Percentiles rank a stretch among this genome's conserved stretches.
Evolutionary conservation across 2,888 invertebrate genomes (phyloP).

Genomic region (Celastrina argiolus): DNA sequence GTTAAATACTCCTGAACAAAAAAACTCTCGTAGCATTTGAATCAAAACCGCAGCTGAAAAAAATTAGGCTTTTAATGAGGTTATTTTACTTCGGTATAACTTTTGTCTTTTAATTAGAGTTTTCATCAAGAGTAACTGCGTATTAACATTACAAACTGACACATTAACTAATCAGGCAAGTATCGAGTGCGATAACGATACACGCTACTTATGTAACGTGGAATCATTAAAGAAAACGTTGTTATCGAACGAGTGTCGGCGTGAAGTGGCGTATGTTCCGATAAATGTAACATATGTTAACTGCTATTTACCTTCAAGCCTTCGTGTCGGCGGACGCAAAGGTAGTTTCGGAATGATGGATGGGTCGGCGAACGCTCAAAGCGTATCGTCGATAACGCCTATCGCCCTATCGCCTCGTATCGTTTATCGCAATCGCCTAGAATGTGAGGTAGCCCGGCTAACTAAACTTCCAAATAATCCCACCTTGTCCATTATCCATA

Average conservation of each 20-base stretch:
- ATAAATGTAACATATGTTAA: slow-evolving; percentile 71
- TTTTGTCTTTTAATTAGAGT: too few species aligned
- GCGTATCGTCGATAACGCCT: slow-evolving; percentile 63
- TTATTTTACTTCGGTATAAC: too few species aligned
- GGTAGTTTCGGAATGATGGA: slow-evolving; percentile 64
- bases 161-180: background rate
- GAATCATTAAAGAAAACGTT: slow-evolving; percentile 58
- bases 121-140: background rate
- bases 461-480: slow-evolving; percentile 53
- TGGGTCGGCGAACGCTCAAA: slow-evolving; percentile 72
- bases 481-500: slow-evolving; percentile 64
- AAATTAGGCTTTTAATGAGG: too few species aligned
- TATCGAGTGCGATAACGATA: slow-evolving; percentile 34
- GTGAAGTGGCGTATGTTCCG: slow-evolving; percentile 65
- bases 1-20: too few species aligned
- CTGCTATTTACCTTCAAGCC: slow-evolving; percentile 59
- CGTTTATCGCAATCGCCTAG: slow-evolving; percentile 40
- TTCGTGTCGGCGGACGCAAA: slow-evolving; percentile 65
- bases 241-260: slow-evolving; percentile 56
- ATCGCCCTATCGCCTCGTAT: slow-evolving; percentile 57
- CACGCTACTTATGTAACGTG: slow-evolving; percentile 44
- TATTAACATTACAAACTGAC: background rate
- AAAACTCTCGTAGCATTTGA: too few species aligned
- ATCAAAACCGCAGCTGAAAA: too few species aligned
- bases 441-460: slow-evolving; percentile 40